A percentile compares a stretch with the other conserved stretches of the same genome.
Conservation (phyloP, 1,140 invertebrate species). For the Ips typographus region DNA sequence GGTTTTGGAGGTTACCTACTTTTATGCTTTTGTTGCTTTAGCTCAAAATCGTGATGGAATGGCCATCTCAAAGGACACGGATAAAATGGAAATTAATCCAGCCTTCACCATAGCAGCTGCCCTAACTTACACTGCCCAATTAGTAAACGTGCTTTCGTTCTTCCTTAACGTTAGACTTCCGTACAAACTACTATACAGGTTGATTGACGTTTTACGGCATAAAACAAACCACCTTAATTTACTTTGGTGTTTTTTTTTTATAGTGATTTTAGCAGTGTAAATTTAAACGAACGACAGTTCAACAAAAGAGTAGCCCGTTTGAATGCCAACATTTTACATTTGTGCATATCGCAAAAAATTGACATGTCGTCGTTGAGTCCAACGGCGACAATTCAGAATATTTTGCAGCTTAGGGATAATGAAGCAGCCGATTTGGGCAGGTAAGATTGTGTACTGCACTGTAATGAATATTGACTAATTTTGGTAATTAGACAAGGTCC, state of each 20-base stretch:
- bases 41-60: conserved; percentile 67
- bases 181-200: conserved; percentile 75
- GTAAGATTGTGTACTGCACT: conserved; percentile 49
- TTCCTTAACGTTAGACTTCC: conserved; percentile 76
- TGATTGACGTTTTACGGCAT: neutral
- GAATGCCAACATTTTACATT: conserved; percentile 79
- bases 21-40: too few relatives aligned
- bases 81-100: conserved; percentile 62
- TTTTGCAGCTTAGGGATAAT: conserved; percentile 69
- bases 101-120: conserved; percentile 76
- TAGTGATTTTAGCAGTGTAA: conserved; percentile 72
- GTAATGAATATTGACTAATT: neutral
- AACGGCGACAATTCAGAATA: conserved; percentile 71
- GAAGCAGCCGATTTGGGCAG: conserved; percentile 69
- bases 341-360: conserved; percentile 79
- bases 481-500: conserved; percentile 56
- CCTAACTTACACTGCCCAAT: conserved; percentile 77
- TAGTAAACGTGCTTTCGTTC: conserved; percentile 76
- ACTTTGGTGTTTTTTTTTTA: conserved; percentile 46
- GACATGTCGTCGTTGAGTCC: conserved; percentile 64
- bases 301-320: conserved; percentile 71
- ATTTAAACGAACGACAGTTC: conserved; percentile 70
- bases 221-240: conserved; percentile 7
- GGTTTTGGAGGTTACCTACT: conserved; percentile 34
- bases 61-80: conserved; percentile 53